Evolutionary conservation across 2,888 invertebrate species (phyloP).

Genomic region (Microchrysa polita): DNA sequence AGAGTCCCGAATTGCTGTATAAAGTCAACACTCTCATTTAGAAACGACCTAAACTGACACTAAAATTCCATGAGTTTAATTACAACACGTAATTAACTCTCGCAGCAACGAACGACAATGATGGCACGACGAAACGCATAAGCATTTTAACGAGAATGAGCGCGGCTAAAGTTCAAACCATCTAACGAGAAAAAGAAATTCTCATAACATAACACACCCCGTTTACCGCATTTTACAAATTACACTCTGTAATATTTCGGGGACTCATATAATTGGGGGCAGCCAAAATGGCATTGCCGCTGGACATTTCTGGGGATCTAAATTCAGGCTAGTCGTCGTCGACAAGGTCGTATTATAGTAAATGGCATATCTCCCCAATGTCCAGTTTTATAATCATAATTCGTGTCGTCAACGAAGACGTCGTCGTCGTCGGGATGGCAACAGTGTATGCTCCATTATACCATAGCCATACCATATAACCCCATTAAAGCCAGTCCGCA

Average conservation of each 20-base stretch:
- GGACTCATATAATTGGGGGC: constrained; percentile 21
- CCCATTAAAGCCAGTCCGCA: constrained; percentile 30
- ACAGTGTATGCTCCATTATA: constrained; percentile 4
- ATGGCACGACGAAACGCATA: constrained; percentile 26
- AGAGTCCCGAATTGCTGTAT: not conserved
- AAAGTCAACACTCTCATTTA: constrained; percentile 8
- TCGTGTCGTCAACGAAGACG: constrained; percentile 6
- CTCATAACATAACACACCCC: constrained; percentile 18
- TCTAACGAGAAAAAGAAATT: constrained; percentile 24
- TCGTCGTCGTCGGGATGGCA: not conserved
- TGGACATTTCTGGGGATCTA: not conserved
- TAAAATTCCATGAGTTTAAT: constrained; percentile 44
- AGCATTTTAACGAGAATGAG: constrained; percentile 16
- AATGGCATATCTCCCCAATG: constrained; percentile 12
- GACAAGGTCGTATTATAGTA: not conserved
- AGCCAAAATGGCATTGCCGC: not conserved
- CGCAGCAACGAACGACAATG: too few relatives aligned
- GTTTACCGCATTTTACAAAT: constrained; percentile 31
- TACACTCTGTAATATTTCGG: constrained; percentile 18
- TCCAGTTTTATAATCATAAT: constrained; percentile 28
- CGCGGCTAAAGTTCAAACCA: constrained; percentile 11
- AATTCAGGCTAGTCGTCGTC: not conserved
- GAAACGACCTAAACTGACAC: constrained; percentile 34
- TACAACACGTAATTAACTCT: constrained; percentile 42
- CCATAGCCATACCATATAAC: too few relatives aligned